phyloP scores from a whole-genome alignment of 1,140 invertebrate species.

The Alviniconcha marisindica region DNA sequence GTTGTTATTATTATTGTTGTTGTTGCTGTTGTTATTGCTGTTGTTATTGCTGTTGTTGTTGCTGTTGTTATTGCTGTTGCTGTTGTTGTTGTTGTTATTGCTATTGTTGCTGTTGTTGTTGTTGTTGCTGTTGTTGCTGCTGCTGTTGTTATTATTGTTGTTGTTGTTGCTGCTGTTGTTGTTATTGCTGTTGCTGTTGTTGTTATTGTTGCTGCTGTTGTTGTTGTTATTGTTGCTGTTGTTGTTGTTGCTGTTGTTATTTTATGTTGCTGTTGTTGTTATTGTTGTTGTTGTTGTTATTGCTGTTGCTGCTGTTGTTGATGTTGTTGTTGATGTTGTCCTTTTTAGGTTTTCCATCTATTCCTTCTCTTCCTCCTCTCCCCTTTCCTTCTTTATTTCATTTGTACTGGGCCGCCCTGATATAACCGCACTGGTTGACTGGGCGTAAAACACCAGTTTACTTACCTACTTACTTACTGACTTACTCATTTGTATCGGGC shows the following conservation, averaged over 20 bases:
- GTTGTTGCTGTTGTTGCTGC: no score
- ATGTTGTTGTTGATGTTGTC: neutral
- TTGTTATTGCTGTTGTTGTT: no score
- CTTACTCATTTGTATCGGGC: conserved; percentile 25
- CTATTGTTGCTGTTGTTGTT: no score
- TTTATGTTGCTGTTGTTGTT: neutral
- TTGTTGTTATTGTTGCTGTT: neutral
- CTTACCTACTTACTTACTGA: neutral
- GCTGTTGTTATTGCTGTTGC: no score
- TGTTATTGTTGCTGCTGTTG: neutral
- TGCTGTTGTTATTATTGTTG: no score
- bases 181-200: neutral
- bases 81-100: no score
- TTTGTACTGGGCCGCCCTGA: no score
- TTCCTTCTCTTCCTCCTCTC: neutral
- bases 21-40: no score
- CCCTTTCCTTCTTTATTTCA: neutral
- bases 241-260: neutral
- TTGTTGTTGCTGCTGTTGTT: no score
- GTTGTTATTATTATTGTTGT: no score
- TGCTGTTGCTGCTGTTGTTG: neutral
- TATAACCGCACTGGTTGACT: no score
- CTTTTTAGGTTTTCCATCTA: neutral
- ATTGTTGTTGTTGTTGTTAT: neutral
- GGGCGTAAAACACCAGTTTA: no score